Evolutionary conservation across 2,888 invertebrate genomes (phyloP), one percentile per base, ranked within the genome.

Genomic region (Tipula lateralis): DNA sequence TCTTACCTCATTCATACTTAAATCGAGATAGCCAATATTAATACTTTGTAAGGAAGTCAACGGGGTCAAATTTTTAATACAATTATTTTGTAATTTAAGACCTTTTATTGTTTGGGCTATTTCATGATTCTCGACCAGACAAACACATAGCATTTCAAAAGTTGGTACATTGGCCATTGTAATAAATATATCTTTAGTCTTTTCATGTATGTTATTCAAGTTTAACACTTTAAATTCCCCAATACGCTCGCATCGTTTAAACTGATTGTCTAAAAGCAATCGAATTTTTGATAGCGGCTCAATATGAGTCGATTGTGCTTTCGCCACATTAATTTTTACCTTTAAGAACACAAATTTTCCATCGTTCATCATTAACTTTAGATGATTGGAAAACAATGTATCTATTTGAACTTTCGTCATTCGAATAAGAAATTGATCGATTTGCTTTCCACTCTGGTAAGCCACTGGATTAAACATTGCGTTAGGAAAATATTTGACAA

Each of bases 311-410:
- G 29, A 29, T 6, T 82, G 66, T 34, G 50, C 84, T 36, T 84
- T 36, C 29, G 84, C 84, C 24, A 84, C 84, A 83, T 84, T 83
- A 29, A 85, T 50, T 84, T 84, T 85, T 9, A 85, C 80, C 12
- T 44, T 80, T 3, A 85, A 19, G 29, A 39, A 29, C 0, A 84
- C 19, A 12, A 84, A 2, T 16, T 32, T 19, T 80, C 24, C 50
- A 29, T 66, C 83, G 13, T 44, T 24, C 36, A 83, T 84, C 6
- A 24, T 82, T 1, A 85, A 2, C 29, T 83, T 30, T 0, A 85
- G 30, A 24, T 24, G 24, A 16, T 32, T 29, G 12, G 44, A 19
- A 34, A 85, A 85, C 1, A 85, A 36, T 29, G 83, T 84, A 9
- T 82, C 80, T 7, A 85, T 83, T 19, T 83, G 83, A 7, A n/a